A percentile compares a stretch with the other conserved stretches of the same genome.
Evolutionary conservation across 37 sponge, comb jelly and placozoan species (phyloP).

Genomic region (Amphimedon queenslandica): DNA sequence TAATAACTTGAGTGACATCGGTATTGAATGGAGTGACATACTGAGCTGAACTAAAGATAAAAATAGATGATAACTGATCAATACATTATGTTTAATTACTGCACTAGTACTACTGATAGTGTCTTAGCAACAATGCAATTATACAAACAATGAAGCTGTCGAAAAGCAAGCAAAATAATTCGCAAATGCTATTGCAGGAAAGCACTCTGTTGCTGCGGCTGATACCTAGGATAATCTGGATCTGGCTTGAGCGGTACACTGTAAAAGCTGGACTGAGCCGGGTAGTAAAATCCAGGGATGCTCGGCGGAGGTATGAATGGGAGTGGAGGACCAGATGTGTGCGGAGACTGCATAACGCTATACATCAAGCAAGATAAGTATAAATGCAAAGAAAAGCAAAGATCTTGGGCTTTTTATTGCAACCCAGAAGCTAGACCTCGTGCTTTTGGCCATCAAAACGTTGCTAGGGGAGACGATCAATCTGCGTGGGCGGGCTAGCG

Average conservation of each 20-base stretch:
- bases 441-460: background rate
- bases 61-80: background rate
- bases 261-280: background rate
- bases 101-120: too few relatives aligned
- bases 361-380: constrained; percentile 25
- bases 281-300: constrained; percentile 1
- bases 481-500: background rate
- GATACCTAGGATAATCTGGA: background rate
- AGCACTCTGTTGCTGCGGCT: too few relatives aligned
- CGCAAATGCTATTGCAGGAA: too few relatives aligned
- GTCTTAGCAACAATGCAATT: background rate
- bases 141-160: background rate
- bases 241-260: background rate
- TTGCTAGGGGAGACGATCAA: background rate
- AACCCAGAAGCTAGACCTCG: too few relatives aligned
- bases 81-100: too few relatives aligned
- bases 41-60: constrained; percentile 27
- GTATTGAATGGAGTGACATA: constrained; percentile 34
- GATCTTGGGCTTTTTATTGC: background rate
- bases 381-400: background rate
- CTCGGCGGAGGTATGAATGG: background rate
- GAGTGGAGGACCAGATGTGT: constrained; percentile 39
- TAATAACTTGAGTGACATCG: constrained; percentile 18
- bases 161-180: too few relatives aligned
- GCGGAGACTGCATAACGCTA: constrained; percentile 70